phyloP scores from a whole-genome alignment of 1,140 invertebrate species.

The Frieseomelitta varia region DNA sequence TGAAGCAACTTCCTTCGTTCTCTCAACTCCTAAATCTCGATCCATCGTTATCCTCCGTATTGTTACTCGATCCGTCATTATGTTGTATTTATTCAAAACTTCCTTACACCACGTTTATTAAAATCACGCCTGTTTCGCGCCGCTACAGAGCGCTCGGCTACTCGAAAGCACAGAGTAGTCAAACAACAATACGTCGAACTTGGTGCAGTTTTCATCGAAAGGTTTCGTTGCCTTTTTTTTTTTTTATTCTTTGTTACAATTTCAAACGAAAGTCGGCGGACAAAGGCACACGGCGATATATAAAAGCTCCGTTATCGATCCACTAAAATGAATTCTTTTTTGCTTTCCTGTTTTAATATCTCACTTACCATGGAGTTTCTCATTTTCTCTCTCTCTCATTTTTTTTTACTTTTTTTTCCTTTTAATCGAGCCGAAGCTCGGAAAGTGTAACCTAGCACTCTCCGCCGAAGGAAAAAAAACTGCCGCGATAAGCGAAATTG shows the following conservation, averaged over 20 bases:
- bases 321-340: neutral
- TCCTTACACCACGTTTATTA: neutral
- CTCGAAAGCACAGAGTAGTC: neutral
- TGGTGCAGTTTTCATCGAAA: neutral
- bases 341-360: neutral
- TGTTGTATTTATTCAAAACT: neutral
- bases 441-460: neutral
- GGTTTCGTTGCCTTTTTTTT: neutral
- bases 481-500: conserved; percentile 54
- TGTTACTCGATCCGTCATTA: conserved; percentile 4
- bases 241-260: neutral
- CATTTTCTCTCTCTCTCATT: neutral
- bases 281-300: neutral
- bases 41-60: neutral
- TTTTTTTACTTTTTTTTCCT: neutral
- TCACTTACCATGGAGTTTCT: neutral
- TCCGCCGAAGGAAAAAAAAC: conserved; percentile 14
- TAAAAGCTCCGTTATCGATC: neutral
- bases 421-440: too few species aligned
- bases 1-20: neutral
- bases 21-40: neutral
- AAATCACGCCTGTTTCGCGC: neutral
- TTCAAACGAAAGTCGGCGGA: neutral
- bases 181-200: neutral
- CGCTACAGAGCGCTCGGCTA: neutral